phyloP scores from a whole-genome alignment of 2,888 invertebrate species.

The Petrolisthes cinctipes region DNA sequence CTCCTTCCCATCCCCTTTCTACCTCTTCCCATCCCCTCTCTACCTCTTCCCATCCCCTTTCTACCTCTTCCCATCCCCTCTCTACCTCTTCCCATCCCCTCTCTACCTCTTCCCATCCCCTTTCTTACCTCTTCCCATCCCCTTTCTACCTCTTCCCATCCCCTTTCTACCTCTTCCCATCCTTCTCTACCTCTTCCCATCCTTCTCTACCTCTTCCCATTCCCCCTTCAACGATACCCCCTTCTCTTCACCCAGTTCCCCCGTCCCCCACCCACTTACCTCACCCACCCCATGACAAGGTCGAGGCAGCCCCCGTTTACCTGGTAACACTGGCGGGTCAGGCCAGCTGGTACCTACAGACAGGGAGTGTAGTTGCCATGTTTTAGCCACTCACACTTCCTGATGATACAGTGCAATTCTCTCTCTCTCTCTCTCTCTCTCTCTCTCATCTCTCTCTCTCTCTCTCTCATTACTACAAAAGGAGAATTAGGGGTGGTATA shows the following conservation, averaged over 20 bases:
- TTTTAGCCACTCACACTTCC: no score
- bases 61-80: not conserved
- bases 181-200: not conserved
- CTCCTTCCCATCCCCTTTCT: not conserved
- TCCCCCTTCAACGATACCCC: not conserved
- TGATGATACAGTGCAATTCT: not conserved
- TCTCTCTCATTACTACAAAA: not conserved
- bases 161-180: not conserved
- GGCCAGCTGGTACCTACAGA: no score
- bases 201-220: not conserved
- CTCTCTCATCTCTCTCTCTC: not conserved
- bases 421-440: conserved; percentile 1
- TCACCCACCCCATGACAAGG: no score
- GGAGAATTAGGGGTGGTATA: no score
- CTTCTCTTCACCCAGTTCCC: not conserved
- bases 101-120: not conserved
- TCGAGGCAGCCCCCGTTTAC: no score
- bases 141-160: not conserved
- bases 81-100: not conserved
- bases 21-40: not conserved
- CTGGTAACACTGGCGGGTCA: no score
- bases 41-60: not conserved
- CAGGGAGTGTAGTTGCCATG: no score
- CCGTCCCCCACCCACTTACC: not conserved
- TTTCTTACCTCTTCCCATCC: not conserved